Evolutionary conservation across 1,140 invertebrate genomes (phyloP), one percentile per base, ranked within the genome.

Genomic region (Pseudomyrmex pallidus): DNA sequence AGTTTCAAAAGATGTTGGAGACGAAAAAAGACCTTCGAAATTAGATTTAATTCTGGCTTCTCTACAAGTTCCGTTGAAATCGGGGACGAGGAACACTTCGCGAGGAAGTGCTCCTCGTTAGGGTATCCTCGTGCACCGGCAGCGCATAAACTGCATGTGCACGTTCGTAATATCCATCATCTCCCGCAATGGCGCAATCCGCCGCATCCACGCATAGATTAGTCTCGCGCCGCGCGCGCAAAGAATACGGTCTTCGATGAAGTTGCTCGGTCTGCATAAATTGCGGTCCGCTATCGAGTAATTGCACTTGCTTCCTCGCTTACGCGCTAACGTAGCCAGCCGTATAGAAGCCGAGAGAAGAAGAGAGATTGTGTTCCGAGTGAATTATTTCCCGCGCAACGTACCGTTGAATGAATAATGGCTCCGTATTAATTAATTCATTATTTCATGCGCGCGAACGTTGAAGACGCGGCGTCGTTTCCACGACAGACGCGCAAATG

Each of bases 211-310:
- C 54, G 64, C 46, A 48, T 48, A 64, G 44, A 56, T 87, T 83
- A 89, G 83, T 89, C 74, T 52, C 61, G 48, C 48, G 50, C 15
- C 35, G 48, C 12, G 35, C 46, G 72, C 15, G 57, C 17, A 61
- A 87, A 85, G 82, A 86, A 83, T 82, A 68, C 57, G 48, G 48
- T 66, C 73, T 84, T 72, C 20, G 74, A 83, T 66, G 67, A 76
- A 61, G 68, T 63, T 74, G 70, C 74, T 73, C 50, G 15, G 61
- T 52, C 85, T 78, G 83, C 78, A 57, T 74, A 78, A 87, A 85
- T 87, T 87, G 0, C 22, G 9, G 59, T n/a, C 52, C 52, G 54
- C 35, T 84, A 76, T 84, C 57, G 84, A 82, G 86, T 82, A 88
- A 88, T 86, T 72, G 74, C 74, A 64, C 61, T 70, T 74, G 54